Evolutionary conservation across 2,888 invertebrate species (phyloP).

Genomic region (Marronus borbonicus): DNA sequence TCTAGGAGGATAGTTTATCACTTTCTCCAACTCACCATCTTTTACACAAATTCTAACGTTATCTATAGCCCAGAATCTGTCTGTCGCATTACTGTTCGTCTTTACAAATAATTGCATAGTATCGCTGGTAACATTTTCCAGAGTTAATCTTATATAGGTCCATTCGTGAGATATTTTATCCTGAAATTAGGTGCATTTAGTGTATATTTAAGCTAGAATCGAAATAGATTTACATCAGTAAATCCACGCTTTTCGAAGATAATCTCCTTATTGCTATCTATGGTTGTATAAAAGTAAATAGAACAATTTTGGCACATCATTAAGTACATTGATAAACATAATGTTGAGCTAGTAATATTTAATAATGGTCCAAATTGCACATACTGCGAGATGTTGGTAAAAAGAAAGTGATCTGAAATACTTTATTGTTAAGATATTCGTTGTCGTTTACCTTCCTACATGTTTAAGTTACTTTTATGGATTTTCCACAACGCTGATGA

Average conservation of each 20-base stretch:
- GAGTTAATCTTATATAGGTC: slow-evolving; percentile 63
- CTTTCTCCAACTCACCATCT: slow-evolving; percentile 61
- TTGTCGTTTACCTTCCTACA: not conserved
- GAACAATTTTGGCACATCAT: slow-evolving; percentile 63
- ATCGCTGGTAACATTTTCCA: slow-evolving; percentile 61
- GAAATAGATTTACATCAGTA: slow-evolving; percentile 47
- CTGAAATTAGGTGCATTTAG: slow-evolving; percentile 39
- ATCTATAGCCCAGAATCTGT: slow-evolving; percentile 67
- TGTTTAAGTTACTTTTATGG: slow-evolving; percentile 64
- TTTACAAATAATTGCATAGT: slow-evolving; percentile 64
- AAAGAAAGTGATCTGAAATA: slow-evolving; percentile 64
- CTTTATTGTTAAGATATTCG: slow-evolving; percentile 15
- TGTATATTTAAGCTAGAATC: not conserved
- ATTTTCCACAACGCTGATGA: slow-evolving; percentile 65
- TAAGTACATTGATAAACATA: slow-evolving; percentile 64
- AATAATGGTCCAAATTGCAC: slow-evolving; percentile 64
- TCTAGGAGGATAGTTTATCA: not conserved
- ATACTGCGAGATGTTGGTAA: slow-evolving; percentile 62
- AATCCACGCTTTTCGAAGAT: slow-evolving; percentile 50
- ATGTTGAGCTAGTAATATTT: slow-evolving; percentile 59
- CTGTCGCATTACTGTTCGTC: slow-evolving; percentile 60
- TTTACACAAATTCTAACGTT: slow-evolving; percentile 65
- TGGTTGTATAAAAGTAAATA: slow-evolving; percentile 61
- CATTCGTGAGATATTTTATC: slow-evolving; percentile 56
- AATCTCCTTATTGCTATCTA: slow-evolving; percentile 53